Base-by-base conservation (phyloP, 2,113 vertebrate genomes). In the Sturnira hondurensis region DNA sequence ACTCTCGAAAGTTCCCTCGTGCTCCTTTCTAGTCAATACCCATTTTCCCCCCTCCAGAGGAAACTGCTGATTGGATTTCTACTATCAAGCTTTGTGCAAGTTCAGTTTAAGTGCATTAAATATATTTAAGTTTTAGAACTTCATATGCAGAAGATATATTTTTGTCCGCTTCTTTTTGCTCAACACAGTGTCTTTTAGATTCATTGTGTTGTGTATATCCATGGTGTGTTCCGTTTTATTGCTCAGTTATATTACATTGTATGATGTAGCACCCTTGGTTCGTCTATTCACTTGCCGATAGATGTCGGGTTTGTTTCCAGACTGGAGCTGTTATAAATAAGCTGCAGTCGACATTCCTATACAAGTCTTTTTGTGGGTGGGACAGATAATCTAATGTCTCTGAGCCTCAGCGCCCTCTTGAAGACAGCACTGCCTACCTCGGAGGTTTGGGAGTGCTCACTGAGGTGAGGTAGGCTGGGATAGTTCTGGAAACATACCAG, bases 291-390 rank as follows among this genome's bases (percentile, higher is more conserved):
- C 26, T 58, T 91, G 52, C 28, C 12, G 3, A 3, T 81, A 71
- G 93, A 83, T 20, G 8, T 87, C 38, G 84, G 22, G 52, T 90
- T 95, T 95, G 76, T 77, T 95, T 95, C 20, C 26, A 56, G 54
- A 38, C 68, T 33, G n/a, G 63, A 61, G 22, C 54, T 26, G n/a
- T 71, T 85, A 36, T 33, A 89, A 86, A 83, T 89, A 78, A 86
- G n/a, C 28, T 61, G 4, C n/a, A 26, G 4, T 86, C 28, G 65
- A 74, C 41, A n/a, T 83, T 77, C 43, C 82, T 68, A 19, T 56
- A 33, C 14, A 38, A 56, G 54, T n/a, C 71, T 93, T 88, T 80
- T 47, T 58, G 43, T 77, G 22, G 33, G 26, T 4, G 16, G 65
- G n/a, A 24, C 33, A 70, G 70, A 20, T 52, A 41, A 86, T 86